phyloP scores from a whole-genome alignment of 2,113 vertebrate species.

The Campylomormyrus numenius region DNA sequence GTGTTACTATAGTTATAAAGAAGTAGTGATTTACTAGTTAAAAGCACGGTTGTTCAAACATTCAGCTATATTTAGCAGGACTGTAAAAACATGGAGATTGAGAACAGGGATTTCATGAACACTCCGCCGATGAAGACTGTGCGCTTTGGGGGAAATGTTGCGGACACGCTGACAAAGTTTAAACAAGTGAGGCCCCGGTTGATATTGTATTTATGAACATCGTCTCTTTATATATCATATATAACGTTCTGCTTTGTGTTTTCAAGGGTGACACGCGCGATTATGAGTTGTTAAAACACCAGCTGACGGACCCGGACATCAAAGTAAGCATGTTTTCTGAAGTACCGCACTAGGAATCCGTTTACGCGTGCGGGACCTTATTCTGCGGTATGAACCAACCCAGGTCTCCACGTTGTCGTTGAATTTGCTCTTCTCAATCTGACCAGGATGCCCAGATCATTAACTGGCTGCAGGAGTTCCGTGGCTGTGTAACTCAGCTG shows the following conservation, averaged over 20 bases:
- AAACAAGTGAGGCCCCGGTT: constrained; percentile 61
- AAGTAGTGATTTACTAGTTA: not conserved
- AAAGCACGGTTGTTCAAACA: not conserved
- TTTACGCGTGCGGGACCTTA: not conserved
- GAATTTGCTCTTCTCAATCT: constrained; percentile 3
- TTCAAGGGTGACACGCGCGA: constrained; percentile 75
- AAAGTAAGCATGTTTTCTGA: constrained; percentile 64
- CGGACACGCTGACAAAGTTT: constrained; percentile 71
- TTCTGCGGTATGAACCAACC: not conserved
- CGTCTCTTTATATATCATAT: not conserved
- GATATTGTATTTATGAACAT: not conserved
- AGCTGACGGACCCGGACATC: constrained; percentile 87
- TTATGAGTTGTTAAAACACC: constrained; percentile 82
- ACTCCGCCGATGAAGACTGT: constrained; percentile 79
- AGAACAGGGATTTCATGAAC: constrained; percentile 69
- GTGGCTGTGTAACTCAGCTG: constrained; percentile 69
- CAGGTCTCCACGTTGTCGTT: not conserved
- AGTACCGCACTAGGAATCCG: too few relatives aligned
- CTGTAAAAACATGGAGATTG: constrained; percentile 55
- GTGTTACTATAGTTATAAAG: not conserved
- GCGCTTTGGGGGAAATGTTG: constrained; percentile 78
- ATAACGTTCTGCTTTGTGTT: not conserved
- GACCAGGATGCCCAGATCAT: constrained; percentile 86
- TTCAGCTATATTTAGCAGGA: not conserved
- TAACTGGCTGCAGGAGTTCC: constrained; percentile 87